Conservation (phyloP, 1,140 invertebrate species). For the Gryon sp. region DNA sequence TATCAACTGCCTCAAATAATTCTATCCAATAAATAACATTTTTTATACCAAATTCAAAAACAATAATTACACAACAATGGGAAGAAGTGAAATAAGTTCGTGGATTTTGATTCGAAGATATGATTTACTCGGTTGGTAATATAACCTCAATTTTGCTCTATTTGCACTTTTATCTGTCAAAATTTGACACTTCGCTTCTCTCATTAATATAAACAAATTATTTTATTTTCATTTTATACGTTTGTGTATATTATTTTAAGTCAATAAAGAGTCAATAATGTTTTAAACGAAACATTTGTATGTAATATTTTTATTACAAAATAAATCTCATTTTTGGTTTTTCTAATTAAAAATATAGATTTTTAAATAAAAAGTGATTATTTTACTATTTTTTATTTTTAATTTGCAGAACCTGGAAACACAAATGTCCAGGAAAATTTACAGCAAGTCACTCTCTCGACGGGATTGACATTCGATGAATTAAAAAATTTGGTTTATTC, state of each 20-base stretch:
- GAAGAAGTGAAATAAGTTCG: slow-evolving; percentile 69
- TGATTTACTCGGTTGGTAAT: slow-evolving; percentile 70
- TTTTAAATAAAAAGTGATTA: too few relatives aligned
- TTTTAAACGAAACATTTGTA: too few relatives aligned
- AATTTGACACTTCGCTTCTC: slow-evolving; percentile 6
- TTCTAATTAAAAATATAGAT: too few relatives aligned
- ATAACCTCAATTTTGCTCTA: slow-evolving; percentile 29
- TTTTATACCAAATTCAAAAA: slow-evolving; percentile 23
- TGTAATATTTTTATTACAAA: too few relatives aligned
- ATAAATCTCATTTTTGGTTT: too few relatives aligned
- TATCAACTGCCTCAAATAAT: slow-evolving; percentile 31
- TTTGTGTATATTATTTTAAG: background rate
- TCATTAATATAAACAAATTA: too few relatives aligned
- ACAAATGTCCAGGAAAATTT: slow-evolving; percentile 62
- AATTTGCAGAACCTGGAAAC: slow-evolving; percentile 62
- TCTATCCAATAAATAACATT: slow-evolving; percentile 27
- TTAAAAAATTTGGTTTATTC: slow-evolving; percentile 67
- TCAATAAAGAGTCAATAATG: too few relatives aligned
- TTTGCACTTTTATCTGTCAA: slow-evolving; percentile 29
- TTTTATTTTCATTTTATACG: background rate
- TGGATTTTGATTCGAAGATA: slow-evolving; percentile 72
- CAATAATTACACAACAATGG: slow-evolving; percentile 61
- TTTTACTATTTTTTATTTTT: too few relatives aligned
- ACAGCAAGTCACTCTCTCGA: slow-evolving; percentile 63
- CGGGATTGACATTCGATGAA: slow-evolving; percentile 66